Base-by-base conservation (phyloP, 2,113 vertebrate genomes). In the Clarias batrachus region DNA sequence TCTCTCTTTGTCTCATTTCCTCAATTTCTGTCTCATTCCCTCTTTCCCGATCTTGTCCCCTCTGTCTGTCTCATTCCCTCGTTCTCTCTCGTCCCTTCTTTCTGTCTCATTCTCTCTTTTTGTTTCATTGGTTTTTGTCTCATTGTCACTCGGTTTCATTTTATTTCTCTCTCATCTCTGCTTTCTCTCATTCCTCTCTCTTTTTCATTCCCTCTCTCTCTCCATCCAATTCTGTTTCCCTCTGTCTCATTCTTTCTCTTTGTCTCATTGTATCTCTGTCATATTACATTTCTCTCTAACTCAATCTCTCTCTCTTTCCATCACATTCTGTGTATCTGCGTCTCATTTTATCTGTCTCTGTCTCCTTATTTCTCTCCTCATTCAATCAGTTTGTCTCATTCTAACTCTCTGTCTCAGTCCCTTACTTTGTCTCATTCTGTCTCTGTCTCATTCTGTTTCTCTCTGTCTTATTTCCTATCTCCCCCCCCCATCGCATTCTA, bases 401-500 rank as follows among this genome's bases (percentile, higher is more conserved):
- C 21, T 60, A 19, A 33, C 16, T 37, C 37, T 85, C 23, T 5
- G 60, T 17, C 85, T 78, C 87, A 96, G 95, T 27, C 14, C 30
- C 66, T 27, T 13, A 23, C 23, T 62, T 4, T 62, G 21, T 37
- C 68, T 71, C 11, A 19, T 33, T 71, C 68, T 71, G 21, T 85
- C 27, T 23, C 82, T 73, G 7, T 63, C 68, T 7, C 17, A 37
- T 2, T 33, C 17, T 41, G 17, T 37, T 17, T 71, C 14, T 71
- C 4, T 41, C 21, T 83, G 17, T 23, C 82, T 52, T 87, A 96
- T 19, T 23, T 1, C 25, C 3, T 62, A 1, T 23, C 60, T 25
- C 62, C 62, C 25, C 62, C 10, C 62, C 23, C 59, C 48, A 0
- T 48, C 48, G 48, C 57, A 3, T 59, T 17, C 3, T 59, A 2